Percentiles rank a stretch among this genome's conserved stretches.
Evolutionary conservation across 2,797 vertebrate species (phyloP).

Genomic region (Sebastes steindachneri): DNA sequence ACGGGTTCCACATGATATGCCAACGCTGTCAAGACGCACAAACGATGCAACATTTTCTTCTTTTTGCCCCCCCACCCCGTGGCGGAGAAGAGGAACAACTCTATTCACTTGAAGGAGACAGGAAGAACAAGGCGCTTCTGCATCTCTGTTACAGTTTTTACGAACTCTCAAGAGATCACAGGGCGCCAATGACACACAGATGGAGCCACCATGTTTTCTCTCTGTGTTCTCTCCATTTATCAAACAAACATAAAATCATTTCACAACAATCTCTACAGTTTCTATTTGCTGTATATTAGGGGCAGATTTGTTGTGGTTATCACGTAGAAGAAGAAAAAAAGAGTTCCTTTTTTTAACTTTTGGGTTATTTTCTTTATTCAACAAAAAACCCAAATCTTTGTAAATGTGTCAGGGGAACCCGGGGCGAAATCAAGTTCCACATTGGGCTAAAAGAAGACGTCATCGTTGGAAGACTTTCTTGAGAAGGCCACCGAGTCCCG

Average conservation of each 20-base stretch:
- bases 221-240: background rate
- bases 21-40: conserved; percentile 4
- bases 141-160: background rate
- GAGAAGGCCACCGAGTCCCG: conserved; percentile 45
- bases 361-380: background rate
- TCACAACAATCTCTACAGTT: background rate
- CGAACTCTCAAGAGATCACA: background rate
- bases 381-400: conserved; percentile 2
- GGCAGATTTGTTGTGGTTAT: background rate
- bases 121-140: background rate
- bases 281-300: background rate
- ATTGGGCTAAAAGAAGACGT: conserved; percentile 34
- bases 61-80: background rate
- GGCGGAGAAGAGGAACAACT: background rate
- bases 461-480: conserved; percentile 37
- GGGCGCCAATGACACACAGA: background rate
- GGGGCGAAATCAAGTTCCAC: conserved; percentile 26
- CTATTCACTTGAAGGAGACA: background rate
- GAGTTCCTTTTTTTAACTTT: background rate
- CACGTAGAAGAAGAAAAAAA: background rate
- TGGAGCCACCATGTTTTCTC: background rate
- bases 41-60: background rate
- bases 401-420: conserved; percentile 33
- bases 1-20: conserved; percentile 9
- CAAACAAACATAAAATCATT: background rate